Conservation (phyloP, 2,888 invertebrate species). For the Melolontha melolontha region DNA sequence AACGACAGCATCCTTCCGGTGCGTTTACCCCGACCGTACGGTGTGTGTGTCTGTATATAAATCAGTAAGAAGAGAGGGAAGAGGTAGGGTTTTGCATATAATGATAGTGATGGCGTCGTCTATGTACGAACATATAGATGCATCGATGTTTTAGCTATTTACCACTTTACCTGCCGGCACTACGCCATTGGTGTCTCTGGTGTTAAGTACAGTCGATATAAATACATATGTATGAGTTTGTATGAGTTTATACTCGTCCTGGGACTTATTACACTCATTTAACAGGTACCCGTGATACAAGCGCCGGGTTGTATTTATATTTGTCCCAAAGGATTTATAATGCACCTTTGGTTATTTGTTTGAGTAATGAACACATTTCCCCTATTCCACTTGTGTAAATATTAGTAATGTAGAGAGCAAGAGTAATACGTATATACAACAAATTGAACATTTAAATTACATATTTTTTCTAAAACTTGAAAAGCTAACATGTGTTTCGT, state of each 20-base stretch:
- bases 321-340: neutral
- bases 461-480: too few species aligned
- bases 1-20: conserved; percentile 39
- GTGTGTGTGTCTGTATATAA: neutral
- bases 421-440: too few species aligned
- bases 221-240: conserved; percentile 16
- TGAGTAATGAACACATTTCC: too few species aligned
- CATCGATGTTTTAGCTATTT: conserved; percentile 2
- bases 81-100: conserved; percentile 5
- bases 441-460: too few species aligned
- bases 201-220: conserved; percentile 1
- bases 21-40: conserved; percentile 26
- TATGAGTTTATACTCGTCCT: conserved; percentile 8
- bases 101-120: neutral
- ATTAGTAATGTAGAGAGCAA: too few species aligned
- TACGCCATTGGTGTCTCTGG: neutral
- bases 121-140: neutral
- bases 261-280: conserved; percentile 36
- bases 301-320: conserved; percentile 4
- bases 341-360: too few species aligned
- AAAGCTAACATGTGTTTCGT: too few species aligned
- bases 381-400: too few species aligned
- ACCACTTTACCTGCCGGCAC: neutral
- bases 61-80: neutral
- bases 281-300: conserved; percentile 15